Percentiles rank a stretch among this genome's conserved stretches.
Evolutionary conservation across 2,797 vertebrate genomes (phyloP).

Genomic region (Periparus ater): DNA sequence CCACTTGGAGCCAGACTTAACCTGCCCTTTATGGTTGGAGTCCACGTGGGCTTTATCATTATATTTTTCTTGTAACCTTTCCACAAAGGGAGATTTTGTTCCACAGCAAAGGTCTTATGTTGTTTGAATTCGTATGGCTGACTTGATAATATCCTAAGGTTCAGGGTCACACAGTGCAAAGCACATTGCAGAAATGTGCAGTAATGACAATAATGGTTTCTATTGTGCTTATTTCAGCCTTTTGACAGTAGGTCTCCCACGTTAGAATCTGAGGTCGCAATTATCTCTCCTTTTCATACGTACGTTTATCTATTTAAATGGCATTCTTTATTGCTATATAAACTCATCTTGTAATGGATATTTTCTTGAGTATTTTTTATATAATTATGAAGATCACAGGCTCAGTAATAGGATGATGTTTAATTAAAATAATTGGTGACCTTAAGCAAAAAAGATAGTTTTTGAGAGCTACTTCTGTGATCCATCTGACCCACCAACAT

Average conservation of each 20-base stretch:
- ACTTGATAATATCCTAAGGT: neutral
- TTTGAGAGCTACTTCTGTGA: neutral
- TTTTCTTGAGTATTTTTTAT: neutral
- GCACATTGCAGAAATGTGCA: neutral
- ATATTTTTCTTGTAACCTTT: conserved; percentile 28
- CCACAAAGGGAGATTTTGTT: conserved; percentile 32
- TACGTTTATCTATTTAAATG: neutral
- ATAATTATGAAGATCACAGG: neutral
- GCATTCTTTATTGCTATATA: neutral
- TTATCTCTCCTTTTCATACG: neutral
- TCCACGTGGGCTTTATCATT: neutral
- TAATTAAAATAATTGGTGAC: neutral
- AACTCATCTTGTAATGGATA: neutral
- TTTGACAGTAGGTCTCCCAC: neutral
- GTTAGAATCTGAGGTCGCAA: neutral
- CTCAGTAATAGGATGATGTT: neutral
- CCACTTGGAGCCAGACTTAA: neutral
- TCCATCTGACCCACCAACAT: neutral
- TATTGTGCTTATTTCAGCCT: neutral
- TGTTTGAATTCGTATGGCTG: conserved; percentile 6
- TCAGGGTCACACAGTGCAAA: conserved; percentile 1
- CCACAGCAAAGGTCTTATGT: neutral
- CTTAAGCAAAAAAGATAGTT: neutral
- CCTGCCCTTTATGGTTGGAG: conserved; percentile 1
- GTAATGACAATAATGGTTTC: neutral